phyloP scores from a whole-genome alignment of 1,140 invertebrate species.

The Camponotus vicinus region DNA sequence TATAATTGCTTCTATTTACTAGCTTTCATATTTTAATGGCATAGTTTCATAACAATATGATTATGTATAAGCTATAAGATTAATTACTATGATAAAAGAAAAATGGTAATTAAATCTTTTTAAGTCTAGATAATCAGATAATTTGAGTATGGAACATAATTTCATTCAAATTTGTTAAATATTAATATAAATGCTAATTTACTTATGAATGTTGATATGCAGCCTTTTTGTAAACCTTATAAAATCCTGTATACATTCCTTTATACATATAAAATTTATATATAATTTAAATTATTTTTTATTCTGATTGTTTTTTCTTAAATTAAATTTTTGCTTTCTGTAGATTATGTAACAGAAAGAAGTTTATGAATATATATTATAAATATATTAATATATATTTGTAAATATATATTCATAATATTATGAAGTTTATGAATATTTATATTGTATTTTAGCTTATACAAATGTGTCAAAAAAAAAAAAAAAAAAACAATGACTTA shows the following conservation, averaged over 20 bases:
- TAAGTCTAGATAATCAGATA: constrained; percentile 65
- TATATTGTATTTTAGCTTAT: constrained; percentile 4
- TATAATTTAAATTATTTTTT: constrained; percentile 19
- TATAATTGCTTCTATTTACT: constrained; percentile 66
- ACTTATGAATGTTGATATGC: constrained; percentile 29
- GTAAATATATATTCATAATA: constrained; percentile 20
- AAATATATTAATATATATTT: constrained; percentile 1
- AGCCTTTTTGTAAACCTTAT: constrained; percentile 30
- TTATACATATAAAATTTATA: constrained; percentile 32
- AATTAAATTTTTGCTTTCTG: background rate
- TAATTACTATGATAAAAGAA: too few relatives aligned
- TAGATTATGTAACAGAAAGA: background rate
- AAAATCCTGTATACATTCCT: constrained; percentile 64
- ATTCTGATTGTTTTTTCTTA: constrained; percentile 4
- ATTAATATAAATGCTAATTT: constrained; percentile 59
- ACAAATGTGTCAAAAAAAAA: background rate
- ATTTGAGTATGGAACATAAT: constrained; percentile 43
- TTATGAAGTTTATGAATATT: too few relatives aligned
- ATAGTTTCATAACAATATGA: constrained; percentile 58
- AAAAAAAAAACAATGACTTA: background rate
- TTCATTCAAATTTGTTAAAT: constrained; percentile 52
- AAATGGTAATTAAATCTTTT: constrained; percentile 40
- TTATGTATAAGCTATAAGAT: constrained; percentile 46
- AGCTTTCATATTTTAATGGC: constrained; percentile 68
- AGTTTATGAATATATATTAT: background rate